Conservation (phyloP, 2,113 vertebrate genomes). For the Tylochromis polylepis region DNA sequence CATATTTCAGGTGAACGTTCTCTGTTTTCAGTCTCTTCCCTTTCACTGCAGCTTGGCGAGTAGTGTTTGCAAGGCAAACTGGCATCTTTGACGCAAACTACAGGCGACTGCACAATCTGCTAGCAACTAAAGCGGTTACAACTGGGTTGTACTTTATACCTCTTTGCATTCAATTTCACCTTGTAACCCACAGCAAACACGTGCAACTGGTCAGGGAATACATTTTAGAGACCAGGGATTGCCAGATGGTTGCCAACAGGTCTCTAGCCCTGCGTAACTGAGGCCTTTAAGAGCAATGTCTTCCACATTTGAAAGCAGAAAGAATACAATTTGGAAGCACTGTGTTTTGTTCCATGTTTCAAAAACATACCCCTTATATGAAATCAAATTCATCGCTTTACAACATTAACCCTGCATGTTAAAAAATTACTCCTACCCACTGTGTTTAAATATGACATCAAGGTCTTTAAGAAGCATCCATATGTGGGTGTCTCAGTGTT, state of each 20-base stretch:
- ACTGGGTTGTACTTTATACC: background rate
- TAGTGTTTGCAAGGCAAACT: background rate
- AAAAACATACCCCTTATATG: background rate
- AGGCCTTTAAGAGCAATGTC: background rate
- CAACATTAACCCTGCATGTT: background rate
- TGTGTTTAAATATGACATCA: rapidly evolving
- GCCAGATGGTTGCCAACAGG: background rate
- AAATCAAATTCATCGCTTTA: background rate
- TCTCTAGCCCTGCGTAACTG: background rate
- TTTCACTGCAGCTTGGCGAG: background rate
- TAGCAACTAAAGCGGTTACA: background rate
- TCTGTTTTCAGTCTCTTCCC: background rate
- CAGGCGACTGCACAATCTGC: rapidly evolving
- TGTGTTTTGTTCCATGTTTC: background rate
- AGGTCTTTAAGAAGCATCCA: rapidly evolving
- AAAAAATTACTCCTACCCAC: background rate
- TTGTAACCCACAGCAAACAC: background rate
- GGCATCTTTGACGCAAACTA: background rate
- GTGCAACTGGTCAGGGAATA: background rate
- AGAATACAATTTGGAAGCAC: background rate
- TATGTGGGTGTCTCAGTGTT: background rate
- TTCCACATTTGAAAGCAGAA: background rate
- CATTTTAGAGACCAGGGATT: background rate
- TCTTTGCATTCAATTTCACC: background rate
- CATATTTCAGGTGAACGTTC: background rate